These are phyloP conservation scores for Neomorphus geoffroyi DNA, from an alignment of 2,797 vertebrate species.

Conservation along the genomic window DNA sequence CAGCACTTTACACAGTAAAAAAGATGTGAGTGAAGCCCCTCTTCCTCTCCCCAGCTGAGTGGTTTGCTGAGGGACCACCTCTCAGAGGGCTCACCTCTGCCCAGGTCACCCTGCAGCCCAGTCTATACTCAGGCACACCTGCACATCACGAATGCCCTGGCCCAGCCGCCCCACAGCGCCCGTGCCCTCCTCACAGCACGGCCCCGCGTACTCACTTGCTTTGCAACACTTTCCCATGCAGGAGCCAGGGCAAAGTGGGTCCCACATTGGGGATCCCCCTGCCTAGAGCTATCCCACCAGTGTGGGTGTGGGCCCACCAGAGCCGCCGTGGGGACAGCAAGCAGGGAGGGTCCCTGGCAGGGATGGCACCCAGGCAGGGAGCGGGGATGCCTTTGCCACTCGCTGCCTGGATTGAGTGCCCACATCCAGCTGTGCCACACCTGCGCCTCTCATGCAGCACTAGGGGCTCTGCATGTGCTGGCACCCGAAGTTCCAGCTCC, in stretches of 20 bases:
- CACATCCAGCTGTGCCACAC: neutral
- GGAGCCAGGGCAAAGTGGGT: neutral
- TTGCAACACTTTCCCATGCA: neutral
- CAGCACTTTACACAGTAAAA: neutral
- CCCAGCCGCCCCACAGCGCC: rapidly evolving
- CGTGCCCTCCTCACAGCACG: rapidly evolving
- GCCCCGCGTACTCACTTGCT: neutral
- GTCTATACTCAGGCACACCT: rapidly evolving
- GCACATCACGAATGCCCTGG: rapidly evolving
- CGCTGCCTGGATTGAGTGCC: neutral
- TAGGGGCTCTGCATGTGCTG: rapidly evolving
- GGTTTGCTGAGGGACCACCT: neutral
- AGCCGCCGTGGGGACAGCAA: rapidly evolving
- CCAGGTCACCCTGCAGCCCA: rapidly evolving
- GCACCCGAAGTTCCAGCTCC: neutral
- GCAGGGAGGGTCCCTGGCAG: neutral
- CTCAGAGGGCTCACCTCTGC: neutral
- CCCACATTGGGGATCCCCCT: rapidly evolving
- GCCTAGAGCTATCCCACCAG: neutral
- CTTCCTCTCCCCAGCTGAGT: neutral
- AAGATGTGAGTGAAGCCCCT: neutral
- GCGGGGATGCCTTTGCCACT: neutral
- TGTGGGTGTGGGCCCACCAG: rapidly evolving
- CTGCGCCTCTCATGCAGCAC: rapidly evolving
- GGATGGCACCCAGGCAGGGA: neutral